Evolutionary conservation across 2,113 vertebrate genomes (phyloP), one percentile per base, ranked within the genome.

Genomic region (Melanerpes formicivorus): DNA sequence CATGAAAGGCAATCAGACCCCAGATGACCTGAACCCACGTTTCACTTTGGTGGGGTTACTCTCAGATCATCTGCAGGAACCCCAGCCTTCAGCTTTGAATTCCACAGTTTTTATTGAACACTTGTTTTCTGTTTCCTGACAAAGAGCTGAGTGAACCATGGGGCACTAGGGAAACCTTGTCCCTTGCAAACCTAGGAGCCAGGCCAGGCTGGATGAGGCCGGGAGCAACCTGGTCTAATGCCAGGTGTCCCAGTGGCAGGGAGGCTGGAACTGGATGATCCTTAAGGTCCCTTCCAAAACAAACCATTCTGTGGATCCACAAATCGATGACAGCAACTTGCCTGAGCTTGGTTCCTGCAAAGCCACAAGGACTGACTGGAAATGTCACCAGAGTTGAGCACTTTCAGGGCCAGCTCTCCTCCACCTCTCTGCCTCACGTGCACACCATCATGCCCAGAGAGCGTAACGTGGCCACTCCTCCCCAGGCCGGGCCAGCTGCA

Each of bases 401-500:
- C 56, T 58, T 12, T 23, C 58, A 17, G 50, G 29, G 32, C 25
- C 66, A 11, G 46, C 77, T 42, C 14, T 26, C 1, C 1, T 50
- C 48, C 1, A 1, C 15, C 58, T 11, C 67, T 56, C 66, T 58
- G 48, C 21, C 40, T 58, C 50, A 52, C 4, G 2, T 1, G 1
- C 29, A 56, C 3, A 52, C 1, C 0, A 22, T 60, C 58, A 18
- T 25, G n/a, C 67, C 54, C 56, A 16, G 6, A 40, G 14, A n/a
- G 14, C 5, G 23, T 13, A 50, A 52, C 0, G 0, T 5, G 32
- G 3, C 15, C 19, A 2, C 63, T 69, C 30, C 66, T n/a, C 18
- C 32, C 70, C 30, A 71, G 37, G 59, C 12, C 23, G 34, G 50
- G 44, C 42, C 80, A 59, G 46, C 14, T n/a, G 21, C 16, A 27